Percentiles rank a stretch among this genome's conserved stretches.
These are phyloP conservation scores for Barypeithes pellucidus DNA, from an alignment of 2,888 invertebrate genomes.

Conservation along the genomic window DNA sequence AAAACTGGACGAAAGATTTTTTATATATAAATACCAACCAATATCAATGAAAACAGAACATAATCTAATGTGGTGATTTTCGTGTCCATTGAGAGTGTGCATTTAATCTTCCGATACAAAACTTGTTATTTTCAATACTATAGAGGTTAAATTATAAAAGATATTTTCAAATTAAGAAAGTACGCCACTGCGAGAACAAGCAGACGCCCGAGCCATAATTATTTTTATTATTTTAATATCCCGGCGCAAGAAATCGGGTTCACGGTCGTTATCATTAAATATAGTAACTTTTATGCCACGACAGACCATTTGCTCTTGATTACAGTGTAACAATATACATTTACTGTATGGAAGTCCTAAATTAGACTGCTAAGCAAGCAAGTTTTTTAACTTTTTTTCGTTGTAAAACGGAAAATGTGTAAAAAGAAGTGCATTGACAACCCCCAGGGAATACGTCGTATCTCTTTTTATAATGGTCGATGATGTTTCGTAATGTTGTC, in stretches of 20 bases:
- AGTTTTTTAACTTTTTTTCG: constrained; percentile 59
- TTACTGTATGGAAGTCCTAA: constrained; percentile 66
- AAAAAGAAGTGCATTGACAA: background rate
- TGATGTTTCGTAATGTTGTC: no score
- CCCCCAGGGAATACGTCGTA: background rate
- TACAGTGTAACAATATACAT: constrained; percentile 69
- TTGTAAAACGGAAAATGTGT: background rate
- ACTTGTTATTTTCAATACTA: background rate
- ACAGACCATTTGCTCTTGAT: constrained; percentile 67
- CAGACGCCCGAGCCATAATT: constrained; percentile 67
- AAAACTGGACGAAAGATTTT: no score
- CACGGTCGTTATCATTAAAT: constrained; percentile 72
- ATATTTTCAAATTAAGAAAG: constrained; percentile 12
- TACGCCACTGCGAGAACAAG: constrained; percentile 40
- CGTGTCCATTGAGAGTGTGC: no score
- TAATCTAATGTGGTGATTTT: no score
- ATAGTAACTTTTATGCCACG: constrained; percentile 71
- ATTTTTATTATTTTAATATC: constrained; percentile 71
- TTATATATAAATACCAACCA: no score
- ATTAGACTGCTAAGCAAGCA: constrained; percentile 62
- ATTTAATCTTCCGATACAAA: no score
- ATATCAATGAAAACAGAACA: no score
- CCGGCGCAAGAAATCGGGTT: constrained; percentile 69
- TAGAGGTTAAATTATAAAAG: background rate
- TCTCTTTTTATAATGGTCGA: background rate